Base-by-base conservation (phyloP, 2,113 vertebrate species). In the Calonectris borealis region DNA sequence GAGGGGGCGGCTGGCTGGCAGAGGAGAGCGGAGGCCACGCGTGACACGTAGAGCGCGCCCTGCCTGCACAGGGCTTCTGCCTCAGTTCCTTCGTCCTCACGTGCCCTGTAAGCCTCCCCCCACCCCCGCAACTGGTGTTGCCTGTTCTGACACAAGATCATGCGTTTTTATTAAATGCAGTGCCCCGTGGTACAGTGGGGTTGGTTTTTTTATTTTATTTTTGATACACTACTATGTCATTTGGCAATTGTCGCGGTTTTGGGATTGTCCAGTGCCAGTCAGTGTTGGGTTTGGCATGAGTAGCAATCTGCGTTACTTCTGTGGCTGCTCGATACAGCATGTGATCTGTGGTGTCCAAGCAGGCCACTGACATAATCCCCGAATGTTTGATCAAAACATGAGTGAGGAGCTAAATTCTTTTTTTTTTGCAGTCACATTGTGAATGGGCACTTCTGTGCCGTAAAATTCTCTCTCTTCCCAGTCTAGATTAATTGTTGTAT, bases 301-400 rank as follows among this genome's bases (percentile, higher is more conserved):
- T 0, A 15, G 17, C 21, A 14, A 0, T 9, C 32, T 2, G 3
- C 11, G 0, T 11, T 29, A 2, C 32, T 46, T 5, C 4, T 8
- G 49, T 17, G 14, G 31, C 22, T 5, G 42, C 51, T 20, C 1
- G 11, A 2, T 7, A 1, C 18, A 4, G 21, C 55, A 0, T 6
- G 40, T 3, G 16, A 1, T 29, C 31, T 8, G 40, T 9, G 66
- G 31, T 9, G 25, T 11, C 34, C 10, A 1, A 1, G 29, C 76
- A 26, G 55, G 81, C 34, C 44, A 1, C 31, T 13, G 69, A 2
- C 40, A 9, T 6, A 42, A 48, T 10, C 40, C 25, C 34, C 3
- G 16, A 3, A 7, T 10, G 49, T 71, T 38, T 11, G 11, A 9
- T 40, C 16, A 36, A 70, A 82, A 70, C 11, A 21, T 0, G n/a